Evolutionary conservation across 2,888 invertebrate species (phyloP), one percentile per base, ranked within the genome.

Genomic region (Tridacna crocea): DNA sequence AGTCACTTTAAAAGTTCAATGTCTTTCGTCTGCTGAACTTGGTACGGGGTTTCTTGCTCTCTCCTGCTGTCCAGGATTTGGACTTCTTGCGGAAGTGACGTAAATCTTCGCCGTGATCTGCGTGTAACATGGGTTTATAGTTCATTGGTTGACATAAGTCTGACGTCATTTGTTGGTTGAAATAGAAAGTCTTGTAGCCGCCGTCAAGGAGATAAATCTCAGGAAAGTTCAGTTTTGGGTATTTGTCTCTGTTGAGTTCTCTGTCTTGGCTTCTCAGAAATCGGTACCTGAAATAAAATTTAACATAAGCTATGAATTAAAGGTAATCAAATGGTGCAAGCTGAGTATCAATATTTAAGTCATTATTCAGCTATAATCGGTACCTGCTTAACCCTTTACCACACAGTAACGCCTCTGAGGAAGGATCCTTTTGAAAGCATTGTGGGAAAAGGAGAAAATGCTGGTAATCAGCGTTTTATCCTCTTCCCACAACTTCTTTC

Each of bases 181-280:
- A 36, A 51, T 58, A 83, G 61, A 83, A 83, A n/a, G 96, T 96
- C 92, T 97, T 96, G 95, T 98, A 98, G 61, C 98, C 98, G 2
- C 98, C 97, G 92, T 98, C 97, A 26, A 99, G 95, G 0, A 99
- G 95, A 94, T 99, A 99, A 0, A 98, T 95, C 94, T 99, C 99
- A 0, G 99, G 99, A 95, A 97, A 98, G 92, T 97, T 95, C 0
- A 99, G 95, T 0, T 96, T 95, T 0, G 99, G 99, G 94, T 98
- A 99, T 79, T 95, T 95, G 74, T 96, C 96, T 80, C 96, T 96
- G 94, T 99, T 98, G 60, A 96, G 95, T n/a, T 96, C 96, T 0
- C 99, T 96, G 95, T 99, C 99, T 46, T 80, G 77, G 24, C 72
- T 75, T 77, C 83, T 63, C 26, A 83, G 65, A 22, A 83, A 83